phyloP scores from a whole-genome alignment of 2,797 vertebrate species.

The Pseudochaenichthys georgianus region DNA sequence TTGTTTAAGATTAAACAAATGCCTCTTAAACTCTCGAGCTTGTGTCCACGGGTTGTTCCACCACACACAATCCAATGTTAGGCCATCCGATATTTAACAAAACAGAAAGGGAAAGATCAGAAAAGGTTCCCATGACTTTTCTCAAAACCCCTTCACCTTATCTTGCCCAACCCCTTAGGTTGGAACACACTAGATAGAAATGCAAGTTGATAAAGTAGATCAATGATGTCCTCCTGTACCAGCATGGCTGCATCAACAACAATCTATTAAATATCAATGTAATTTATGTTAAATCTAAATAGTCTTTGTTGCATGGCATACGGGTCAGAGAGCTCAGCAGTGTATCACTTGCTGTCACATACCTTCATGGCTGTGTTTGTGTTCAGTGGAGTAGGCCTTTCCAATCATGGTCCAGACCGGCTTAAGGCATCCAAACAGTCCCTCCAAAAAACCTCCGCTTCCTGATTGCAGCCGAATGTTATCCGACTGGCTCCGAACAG shows the following conservation, averaged over 20 bases:
- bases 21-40: neutral
- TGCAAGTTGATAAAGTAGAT: neutral
- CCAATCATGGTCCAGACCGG: constrained; percentile 99
- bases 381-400: constrained; percentile 96
- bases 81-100: neutral
- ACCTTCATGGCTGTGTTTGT: constrained; percentile 94
- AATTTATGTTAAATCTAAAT: neutral
- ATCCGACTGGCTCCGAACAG: constrained; percentile 82
- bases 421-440: constrained; percentile 95
- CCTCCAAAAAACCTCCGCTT: constrained; percentile 93
- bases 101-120: neutral
- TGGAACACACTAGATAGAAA: constrained; percentile 2
- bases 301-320: neutral
- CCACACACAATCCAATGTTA: neutral
- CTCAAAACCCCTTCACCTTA: neutral
- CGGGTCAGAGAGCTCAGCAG: neutral
- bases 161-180: neutral
- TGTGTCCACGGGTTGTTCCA: too few relatives aligned
- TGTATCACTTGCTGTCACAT: constrained; percentile 31
- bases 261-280: neutral
- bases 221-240: neutral
- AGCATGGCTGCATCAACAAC: neutral
- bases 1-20: neutral
- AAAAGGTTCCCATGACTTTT: neutral
- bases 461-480: constrained; percentile 89